Conservation (phyloP, 1,140 invertebrate genomes). For the Hypsibius dujardini region DNA sequence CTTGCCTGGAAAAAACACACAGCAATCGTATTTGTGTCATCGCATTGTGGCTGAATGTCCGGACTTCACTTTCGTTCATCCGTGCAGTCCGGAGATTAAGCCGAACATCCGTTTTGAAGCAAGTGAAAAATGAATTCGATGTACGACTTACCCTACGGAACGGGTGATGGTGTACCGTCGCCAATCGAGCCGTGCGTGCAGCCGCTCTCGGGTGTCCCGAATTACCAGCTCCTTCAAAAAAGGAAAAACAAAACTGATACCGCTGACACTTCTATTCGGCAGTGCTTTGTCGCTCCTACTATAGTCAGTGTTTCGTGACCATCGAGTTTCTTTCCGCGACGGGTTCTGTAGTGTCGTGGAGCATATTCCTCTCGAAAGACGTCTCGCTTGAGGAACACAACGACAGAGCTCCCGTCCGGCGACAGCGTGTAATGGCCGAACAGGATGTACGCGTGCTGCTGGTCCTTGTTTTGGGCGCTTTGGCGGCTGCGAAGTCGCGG, state of each 20-base stretch:
- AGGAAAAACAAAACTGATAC: not conserved
- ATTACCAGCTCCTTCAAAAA: not conserved
- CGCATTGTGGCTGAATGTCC: not conserved
- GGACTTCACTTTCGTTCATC: not conserved
- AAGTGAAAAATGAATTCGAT: too few species aligned
- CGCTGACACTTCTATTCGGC: not conserved
- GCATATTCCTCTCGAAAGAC: not conserved
- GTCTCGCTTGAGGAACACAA: not conserved
- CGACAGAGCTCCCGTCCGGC: not conserved
- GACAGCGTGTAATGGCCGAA: not conserved
- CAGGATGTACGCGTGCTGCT: not conserved
- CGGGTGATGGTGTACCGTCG: conserved; percentile 7
- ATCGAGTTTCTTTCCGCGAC: not conserved
- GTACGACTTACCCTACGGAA: not conserved
- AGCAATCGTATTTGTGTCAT: not conserved
- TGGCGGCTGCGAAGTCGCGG: not conserved
- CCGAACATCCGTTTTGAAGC: too few species aligned
- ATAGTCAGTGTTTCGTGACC: not conserved
- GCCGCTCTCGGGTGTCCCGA: not conserved
- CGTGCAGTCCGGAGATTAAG: too few species aligned
- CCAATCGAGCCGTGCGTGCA: conserved; percentile 4
- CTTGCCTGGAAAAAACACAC: not conserved
- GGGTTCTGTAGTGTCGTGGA: not conserved
- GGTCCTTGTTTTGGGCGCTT: not conserved
- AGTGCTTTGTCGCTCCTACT: conserved; percentile 6